Evolutionary conservation across 1,140 invertebrate genomes (phyloP), one percentile per base, ranked within the genome.

Genomic region (Muscidifurax raptorellus): DNA sequence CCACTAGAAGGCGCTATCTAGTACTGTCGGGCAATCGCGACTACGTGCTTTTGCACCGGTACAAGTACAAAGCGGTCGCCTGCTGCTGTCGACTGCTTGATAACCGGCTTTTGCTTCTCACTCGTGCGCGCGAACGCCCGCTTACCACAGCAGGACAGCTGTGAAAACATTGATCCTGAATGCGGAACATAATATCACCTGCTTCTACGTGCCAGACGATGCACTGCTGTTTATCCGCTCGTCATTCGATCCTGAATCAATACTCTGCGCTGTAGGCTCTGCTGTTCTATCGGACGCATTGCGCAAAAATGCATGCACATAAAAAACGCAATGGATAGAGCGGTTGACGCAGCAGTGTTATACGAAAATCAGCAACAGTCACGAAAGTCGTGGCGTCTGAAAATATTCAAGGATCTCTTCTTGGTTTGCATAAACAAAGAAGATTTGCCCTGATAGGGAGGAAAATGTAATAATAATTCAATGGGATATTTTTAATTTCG

Each of bases 151-250:
- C 44, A 32, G 76, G 40, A 71, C 83, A 84, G 78, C 83, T 84
- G 83, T 79, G 71, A 79, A 84, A 84, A 80, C 83, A 84, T 84
- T 84, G 83, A 84, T 84, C 83, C 78, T 71, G 25, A 84, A 66
- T 74, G 25, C 83, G 78, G 71, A 40, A 67, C 47, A 52, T 74
- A 80, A 80, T 84, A 79, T 84, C 83, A 84, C 83, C 83, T 80
- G 78, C 77, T 74, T 75, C 81, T 80, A 74, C 81, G 47, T 83
- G 52, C 5, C 66, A 30, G 27, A n/a, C 40, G 72, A 66, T 47
- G 64, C 22, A n/a, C 83, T 22, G 30, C 83, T 59, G 74, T 59
- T 78, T 71, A 71, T 78, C 74, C 25, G 32, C 71, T 72, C 44
- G 76, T 75, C 78, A 80, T 78, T 84, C 69, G 83, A 84, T 84